Conservation (phyloP, 2,888 invertebrate species). For the Dasysyrphus albostriatus region DNA sequence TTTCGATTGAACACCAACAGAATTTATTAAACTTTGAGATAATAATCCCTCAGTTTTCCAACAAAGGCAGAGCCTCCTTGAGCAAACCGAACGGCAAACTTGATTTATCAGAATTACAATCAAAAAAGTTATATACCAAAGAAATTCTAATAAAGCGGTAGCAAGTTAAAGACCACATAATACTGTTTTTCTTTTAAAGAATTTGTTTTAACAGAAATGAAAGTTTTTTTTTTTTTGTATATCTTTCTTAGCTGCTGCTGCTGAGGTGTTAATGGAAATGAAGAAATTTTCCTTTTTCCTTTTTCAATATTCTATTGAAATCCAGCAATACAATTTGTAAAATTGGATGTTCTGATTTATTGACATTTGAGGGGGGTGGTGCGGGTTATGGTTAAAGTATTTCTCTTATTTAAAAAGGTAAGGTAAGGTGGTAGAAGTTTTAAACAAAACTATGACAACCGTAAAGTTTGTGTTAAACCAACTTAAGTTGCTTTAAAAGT, state of each 20-base stretch:
- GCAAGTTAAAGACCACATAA: conserved; percentile 22
- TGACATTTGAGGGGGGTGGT: neutral
- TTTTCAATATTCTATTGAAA: neutral
- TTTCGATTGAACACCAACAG: neutral
- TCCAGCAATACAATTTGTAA: neutral
- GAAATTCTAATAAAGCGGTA: neutral
- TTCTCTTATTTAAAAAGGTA: neutral
- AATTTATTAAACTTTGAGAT: conserved; percentile 22
- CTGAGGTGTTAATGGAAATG: conserved; percentile 21
- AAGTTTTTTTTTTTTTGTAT: conserved; percentile 34
- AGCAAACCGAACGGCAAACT: conserved; percentile 23
- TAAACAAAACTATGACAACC: neutral
- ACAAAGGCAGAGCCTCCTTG: conserved; percentile 22
- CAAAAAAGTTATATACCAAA: conserved; percentile 20
- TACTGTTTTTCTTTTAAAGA: conserved; percentile 26
- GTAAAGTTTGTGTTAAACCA: neutral
- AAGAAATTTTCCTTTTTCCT: neutral
- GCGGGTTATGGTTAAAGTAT: too few relatives aligned
- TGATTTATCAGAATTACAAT: conserved; percentile 29
- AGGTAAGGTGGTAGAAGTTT: neutral
- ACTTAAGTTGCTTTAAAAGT: neutral
- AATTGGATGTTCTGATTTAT: neutral
- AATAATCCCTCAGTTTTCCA: conserved; percentile 29
- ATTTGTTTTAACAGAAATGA: conserved; percentile 19
- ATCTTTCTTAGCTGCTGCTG: neutral